Evolutionary conservation across 92 coral and sea anemone species (phyloP).

Genomic region (Zoanthus gigantus): DNA sequence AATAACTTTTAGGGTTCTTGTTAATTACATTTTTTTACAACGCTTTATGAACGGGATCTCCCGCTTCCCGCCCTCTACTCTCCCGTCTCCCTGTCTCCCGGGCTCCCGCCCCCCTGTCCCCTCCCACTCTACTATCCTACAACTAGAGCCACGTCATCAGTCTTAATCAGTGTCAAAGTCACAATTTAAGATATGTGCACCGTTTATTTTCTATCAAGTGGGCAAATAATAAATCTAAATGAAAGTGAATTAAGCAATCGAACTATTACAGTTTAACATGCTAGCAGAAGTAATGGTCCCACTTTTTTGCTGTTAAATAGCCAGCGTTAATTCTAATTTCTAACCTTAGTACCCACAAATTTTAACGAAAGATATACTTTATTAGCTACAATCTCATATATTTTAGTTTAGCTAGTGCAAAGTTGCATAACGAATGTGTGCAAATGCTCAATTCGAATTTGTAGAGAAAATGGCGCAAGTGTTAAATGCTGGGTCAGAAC

Average conservation of each 20-base stretch:
- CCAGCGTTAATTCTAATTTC: conserved; percentile 4
- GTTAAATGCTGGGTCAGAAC: conserved; percentile 2
- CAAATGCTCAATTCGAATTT: conserved; percentile 18
- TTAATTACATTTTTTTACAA: no score
- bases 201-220: background rate
- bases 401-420: conserved; percentile 10
- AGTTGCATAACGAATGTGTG: conserved; percentile 7
- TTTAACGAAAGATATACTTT: conserved; percentile 6
- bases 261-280: conserved; percentile 3
- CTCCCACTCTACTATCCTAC: background rate
- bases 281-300: background rate
- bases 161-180: conserved; percentile 10
- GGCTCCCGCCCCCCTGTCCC: no score
- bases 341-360: conserved; percentile 6
- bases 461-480: conserved; percentile 8
- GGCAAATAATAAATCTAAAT: conserved; percentile 18
- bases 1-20: no score
- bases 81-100: no score
- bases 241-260: conserved; percentile 10
- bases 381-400: conserved; percentile 16
- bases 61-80: no score
- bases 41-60: no score
- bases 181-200: conserved; percentile 4
- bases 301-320: conserved; percentile 7
- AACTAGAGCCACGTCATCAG: conserved; percentile 13